Evolutionary conservation across 2,797 vertebrate genomes (phyloP), one percentile per base, ranked within the genome.

Genomic region (Mormyrus hasselquistii): DNA sequence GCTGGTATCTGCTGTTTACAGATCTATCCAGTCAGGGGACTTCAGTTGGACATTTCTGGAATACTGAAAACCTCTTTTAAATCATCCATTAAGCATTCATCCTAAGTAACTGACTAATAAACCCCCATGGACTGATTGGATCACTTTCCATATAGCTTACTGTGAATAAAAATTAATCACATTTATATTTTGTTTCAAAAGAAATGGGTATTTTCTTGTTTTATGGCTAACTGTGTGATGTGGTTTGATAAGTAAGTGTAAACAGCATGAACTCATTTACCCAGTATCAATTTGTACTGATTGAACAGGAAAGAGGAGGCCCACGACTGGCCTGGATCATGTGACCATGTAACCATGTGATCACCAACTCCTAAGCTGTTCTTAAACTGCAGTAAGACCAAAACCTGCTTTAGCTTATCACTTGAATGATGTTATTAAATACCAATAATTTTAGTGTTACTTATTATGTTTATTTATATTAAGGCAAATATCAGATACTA

Each of bases 251-350:
- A 82, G 76, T 82, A 82, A 82, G 41, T 47, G 76, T 82, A 82
- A 82, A 82, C 76, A 82, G 76, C 76, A 44, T 44, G 73, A 79
- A 79, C 73, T 19, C 73, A n/a, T 82, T 82, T 82, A 47, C 38
- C 41, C 76, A 9, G 76, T 82, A 47, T 82, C 16, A 22, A 9
- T 47, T 44, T 44, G 38, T 47, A n/a, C 69, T 41, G 34, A 73
- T 38, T 73, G 76, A 82, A 82, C 41, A 82, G 19, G 16, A n/a
- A 47, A 34, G 38, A 8, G 76, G 47, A 8, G 76, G 76, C 16
- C 16, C 41, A 82, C 19, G 5, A 47, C 38, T 82, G 38, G 38
- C 76, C 41, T 82, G 6, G 76, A n/a, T n/a, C 76, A n/a, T n/a
- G 76, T 47, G 76, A 47, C 41, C 19, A 44, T 19, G 73, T 44